Percentiles rank a stretch among this genome's conserved stretches.
Evolutionary conservation across 2,113 vertebrate genomes (phyloP).

Genomic region (Tenrec ecaudatus): DNA sequence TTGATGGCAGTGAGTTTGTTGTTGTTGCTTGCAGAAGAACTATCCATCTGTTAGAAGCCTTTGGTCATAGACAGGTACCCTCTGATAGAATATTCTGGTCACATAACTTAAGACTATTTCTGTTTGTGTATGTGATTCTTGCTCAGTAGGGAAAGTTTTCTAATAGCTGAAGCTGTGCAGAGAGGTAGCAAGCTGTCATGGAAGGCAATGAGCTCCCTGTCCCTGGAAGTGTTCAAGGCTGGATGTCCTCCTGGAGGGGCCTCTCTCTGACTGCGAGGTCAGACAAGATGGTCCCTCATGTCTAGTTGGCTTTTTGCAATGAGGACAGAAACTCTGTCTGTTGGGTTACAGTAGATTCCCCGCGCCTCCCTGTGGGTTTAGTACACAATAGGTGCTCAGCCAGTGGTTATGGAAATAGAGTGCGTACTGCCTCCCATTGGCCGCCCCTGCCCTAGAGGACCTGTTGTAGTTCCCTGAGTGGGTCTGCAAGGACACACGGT

Average conservation of each 20-base stretch:
- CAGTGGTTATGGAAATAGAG: neutral
- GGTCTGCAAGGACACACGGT: neutral
- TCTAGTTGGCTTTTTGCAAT: neutral
- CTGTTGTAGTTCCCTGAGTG: neutral
- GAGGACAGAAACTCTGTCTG: neutral
- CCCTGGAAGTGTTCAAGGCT: neutral
- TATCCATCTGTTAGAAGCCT: neutral
- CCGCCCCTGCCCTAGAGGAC: no score
- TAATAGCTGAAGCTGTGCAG: neutral
- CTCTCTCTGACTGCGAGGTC: conserved; percentile 9
- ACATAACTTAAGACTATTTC: neutral
- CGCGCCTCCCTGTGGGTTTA: neutral
- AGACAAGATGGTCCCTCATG: neutral
- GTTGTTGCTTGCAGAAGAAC: no score
- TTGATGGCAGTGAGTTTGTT: no score
- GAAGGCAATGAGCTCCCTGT: neutral
- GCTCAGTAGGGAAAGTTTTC: conserved; percentile 34
- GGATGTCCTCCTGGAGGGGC: neutral
- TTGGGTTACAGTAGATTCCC: neutral
- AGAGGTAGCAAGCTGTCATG: neutral
- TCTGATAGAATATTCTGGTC: neutral
- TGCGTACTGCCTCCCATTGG: no score
- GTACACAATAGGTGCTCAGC: neutral
- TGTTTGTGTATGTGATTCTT: neutral
- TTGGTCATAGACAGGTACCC: neutral